Evolutionary conservation across 2,113 vertebrate species (phyloP).

Genomic region (Neotragus moschatus): DNA sequence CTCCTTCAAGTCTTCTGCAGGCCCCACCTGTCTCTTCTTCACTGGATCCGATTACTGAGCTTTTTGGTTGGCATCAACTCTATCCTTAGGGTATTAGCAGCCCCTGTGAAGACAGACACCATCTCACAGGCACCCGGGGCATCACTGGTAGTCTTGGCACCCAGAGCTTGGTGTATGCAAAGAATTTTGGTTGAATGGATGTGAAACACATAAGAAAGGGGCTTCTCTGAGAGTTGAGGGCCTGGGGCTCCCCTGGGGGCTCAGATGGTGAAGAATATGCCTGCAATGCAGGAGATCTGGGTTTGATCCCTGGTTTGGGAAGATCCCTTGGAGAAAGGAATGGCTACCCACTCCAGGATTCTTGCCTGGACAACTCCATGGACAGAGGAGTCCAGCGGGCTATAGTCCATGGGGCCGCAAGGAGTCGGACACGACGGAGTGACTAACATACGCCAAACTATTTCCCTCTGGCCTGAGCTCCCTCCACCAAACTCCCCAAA

Average conservation of each 20-base stretch:
- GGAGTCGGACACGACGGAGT: background rate
- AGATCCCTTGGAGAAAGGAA: background rate
- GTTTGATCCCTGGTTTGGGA: background rate
- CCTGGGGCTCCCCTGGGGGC: background rate
- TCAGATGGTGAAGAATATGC: background rate
- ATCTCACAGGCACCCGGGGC: background rate
- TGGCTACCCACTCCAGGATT: background rate
- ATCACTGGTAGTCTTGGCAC: background rate
- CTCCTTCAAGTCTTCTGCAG: too few species aligned
- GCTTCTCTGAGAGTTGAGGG: background rate
- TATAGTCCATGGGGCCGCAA: rapidly evolving
- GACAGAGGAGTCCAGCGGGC: background rate
- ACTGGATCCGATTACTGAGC: rapidly evolving
- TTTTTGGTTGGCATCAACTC: rapidly evolving
- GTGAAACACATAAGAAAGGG: too few species aligned
- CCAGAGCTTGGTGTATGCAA: too few species aligned
- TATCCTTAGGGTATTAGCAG: background rate
- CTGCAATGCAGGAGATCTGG: background rate
- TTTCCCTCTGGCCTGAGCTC: background rate
- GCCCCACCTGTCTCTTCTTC: rapidly evolving
- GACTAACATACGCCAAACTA: background rate
- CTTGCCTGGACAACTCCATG: background rate
- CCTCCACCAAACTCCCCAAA: background rate
- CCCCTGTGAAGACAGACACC: background rate
- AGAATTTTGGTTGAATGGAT: background rate